phyloP scores from a whole-genome alignment of 1,140 invertebrate species.

The Brachionus rotundiformis region DNA sequence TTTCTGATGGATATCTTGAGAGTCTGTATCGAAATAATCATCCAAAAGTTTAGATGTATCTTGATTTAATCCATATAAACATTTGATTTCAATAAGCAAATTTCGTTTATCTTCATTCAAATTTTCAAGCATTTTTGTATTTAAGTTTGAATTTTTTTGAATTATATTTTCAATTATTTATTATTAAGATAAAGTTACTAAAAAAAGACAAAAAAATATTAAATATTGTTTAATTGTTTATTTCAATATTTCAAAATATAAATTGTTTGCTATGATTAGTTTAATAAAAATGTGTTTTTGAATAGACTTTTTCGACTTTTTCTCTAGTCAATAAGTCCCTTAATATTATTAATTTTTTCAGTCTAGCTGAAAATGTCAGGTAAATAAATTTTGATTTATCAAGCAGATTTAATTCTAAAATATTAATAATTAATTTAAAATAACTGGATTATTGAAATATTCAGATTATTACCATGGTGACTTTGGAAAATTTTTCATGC shows the following conservation, averaged over 20 bases:
- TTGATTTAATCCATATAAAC: background rate
- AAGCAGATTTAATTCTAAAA: too few species aligned
- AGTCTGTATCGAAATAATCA: background rate
- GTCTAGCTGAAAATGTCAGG: too few species aligned
- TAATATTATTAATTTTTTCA: too few species aligned
- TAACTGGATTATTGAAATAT: background rate
- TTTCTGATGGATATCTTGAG: background rate
- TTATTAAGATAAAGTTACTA: background rate
- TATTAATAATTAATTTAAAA: background rate
- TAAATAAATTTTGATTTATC: too few species aligned
- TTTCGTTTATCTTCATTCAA: background rate
- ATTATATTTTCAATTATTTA: background rate
- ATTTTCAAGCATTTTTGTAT: conserved; percentile 9
- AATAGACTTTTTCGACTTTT: too few species aligned
- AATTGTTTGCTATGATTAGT: too few species aligned
- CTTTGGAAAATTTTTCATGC: background rate
- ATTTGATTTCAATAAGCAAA: conserved; percentile 24
- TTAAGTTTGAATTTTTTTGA: background rate
- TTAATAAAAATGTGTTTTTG: too few species aligned
- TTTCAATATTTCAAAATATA: background rate
- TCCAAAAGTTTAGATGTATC: background rate
- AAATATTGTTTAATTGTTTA: background rate
- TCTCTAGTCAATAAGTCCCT: too few species aligned
- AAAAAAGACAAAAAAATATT: conserved; percentile 17
- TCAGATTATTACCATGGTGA: background rate